Evolutionary conservation across 2,888 invertebrate species (phyloP), one percentile per base, ranked within the genome.

Genomic region (Eumerus sabulonum): DNA sequence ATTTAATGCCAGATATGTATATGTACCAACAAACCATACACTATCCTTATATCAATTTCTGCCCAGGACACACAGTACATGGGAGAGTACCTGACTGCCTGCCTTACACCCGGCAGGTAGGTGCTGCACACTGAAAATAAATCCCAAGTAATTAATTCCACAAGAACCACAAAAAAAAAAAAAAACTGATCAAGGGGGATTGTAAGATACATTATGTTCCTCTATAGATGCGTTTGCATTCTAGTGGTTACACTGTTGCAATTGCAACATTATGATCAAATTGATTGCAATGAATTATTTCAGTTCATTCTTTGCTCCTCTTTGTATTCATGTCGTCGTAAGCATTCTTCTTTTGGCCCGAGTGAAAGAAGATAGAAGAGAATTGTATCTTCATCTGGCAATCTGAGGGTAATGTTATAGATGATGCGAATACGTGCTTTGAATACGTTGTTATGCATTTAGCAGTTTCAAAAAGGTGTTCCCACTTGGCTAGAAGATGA

Each of bases 81-180:
- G 27, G 7, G 2, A 27, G 27, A 27, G 3, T 27, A 27, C 27
- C 27, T 27, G n/a, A 27, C 27, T 27, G 27, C 27, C 27, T 27
- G 3, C 7, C 27, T 27, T 2, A 27, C 27, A 27, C 27, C 7
- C 27, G 27, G 27, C 27, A 27, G 7, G 27, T 27, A 27, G 27
- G 27, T 27, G 7, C 27, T 27, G 66, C 56, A 27, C 27, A 27
- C 27, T 51, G 62, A 74, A 74, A 68, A 63, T 74, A 47, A 63
- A 63, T 74, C 45, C 62, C 16, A 63, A 45, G 57, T 40, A 74
- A 74, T 74, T 62, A 74, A 74, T 74, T 74, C 51, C 11, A n/a
- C 27, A 27, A 27, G 27, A 19, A 18, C 38, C 27, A 19, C 9
- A 56, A 63, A 12, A 11, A 19, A 45, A 35, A 27, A 59, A 27